Base-by-base conservation (phyloP, 2,797 vertebrate genomes). In the Pagetopsis macropterus region DNA sequence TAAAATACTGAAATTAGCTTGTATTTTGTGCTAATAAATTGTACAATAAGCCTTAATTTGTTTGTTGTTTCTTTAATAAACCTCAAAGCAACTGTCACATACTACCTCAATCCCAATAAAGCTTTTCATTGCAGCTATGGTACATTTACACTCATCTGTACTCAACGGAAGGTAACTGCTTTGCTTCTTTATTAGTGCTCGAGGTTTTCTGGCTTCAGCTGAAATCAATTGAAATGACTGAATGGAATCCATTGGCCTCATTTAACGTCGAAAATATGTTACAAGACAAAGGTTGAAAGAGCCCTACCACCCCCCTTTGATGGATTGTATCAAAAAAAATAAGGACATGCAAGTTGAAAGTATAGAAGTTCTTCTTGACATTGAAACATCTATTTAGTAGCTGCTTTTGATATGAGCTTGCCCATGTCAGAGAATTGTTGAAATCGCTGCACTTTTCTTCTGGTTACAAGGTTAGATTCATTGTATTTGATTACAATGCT, bases 131-230 rank as follows among this genome's bases (percentile, higher is more conserved):
- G 37, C 56, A 37, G 31, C n/a, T 37, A 11, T 13, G 12, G 11
- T 45, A 9, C 2, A 2, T 37, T 65, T 46, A 33, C 41, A 6
- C 10, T 54, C 12, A 13, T 12, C 10, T 21, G 9, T 21, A 23
- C 33, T 45, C 87, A 91, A 92, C 8, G 40, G 11, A 1, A 67
- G 12, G 55, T 52, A 93, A 95, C 94, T 90, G 94, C 93, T 48
- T 91, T 94, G 94, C 95, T 95, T 95, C 94, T 95, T 65, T 95
- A 90, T 95, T 94, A 96, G 94, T 93, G 91, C 90, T 89, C 91
- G 92, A 65, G 27, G 23, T 64, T 45, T 58, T 64, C 9, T 19
- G 15, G 5, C 44, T 62, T 45, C 14, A 31, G 17, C 27, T 65
- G 37, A 65, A 49, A 65, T 70, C 3, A 63, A 13, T 40, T 13